These are phyloP conservation scores for Romanogobio albipinnatus DNA, from an alignment of 2,113 vertebrate species.

Conservation along the genomic window DNA sequence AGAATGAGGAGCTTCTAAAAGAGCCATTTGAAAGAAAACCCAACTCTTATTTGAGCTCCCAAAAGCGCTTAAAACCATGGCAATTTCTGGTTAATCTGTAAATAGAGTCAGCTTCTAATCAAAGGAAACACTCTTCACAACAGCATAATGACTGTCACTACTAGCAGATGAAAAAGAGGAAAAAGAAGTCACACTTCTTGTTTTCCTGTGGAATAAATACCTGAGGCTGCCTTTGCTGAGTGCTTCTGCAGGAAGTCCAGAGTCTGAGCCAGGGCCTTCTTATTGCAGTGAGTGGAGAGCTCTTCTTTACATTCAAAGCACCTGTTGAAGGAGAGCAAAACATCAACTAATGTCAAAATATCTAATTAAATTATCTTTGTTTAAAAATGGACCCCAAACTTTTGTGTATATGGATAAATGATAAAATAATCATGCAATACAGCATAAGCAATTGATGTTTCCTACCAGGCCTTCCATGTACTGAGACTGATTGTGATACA, in stretches of 20 bases:
- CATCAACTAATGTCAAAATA: background rate
- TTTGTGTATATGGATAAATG: background rate
- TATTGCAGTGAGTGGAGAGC: conserved; percentile 93
- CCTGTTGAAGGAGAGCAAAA: conserved; percentile 64
- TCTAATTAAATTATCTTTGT: background rate
- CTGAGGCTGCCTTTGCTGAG: conserved; percentile 86
- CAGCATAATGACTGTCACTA: background rate
- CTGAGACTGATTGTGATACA: conserved; percentile 91
- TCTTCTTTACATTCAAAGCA: conserved; percentile 97
- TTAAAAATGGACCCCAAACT: background rate
- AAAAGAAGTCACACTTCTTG: background rate
- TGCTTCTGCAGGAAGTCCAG: conserved; percentile 97
- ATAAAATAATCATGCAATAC: background rate
- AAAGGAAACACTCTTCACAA: background rate
- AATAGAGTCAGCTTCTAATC: background rate
- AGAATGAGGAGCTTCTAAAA: conserved; percentile 16
- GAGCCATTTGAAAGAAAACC: background rate
- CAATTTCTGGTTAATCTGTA: background rate
- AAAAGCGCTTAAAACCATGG: background rate
- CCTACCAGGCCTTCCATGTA: conserved; percentile 95
- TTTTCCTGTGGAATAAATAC: conserved; percentile 73
- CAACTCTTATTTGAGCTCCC: background rate
- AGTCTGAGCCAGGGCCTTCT: conserved; percentile 93
- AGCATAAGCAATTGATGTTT: conserved; percentile 30
- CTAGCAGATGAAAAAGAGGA: background rate